A percentile compares a stretch with the other conserved stretches of the same genome.
Conservation (phyloP, 2,888 invertebrate genomes). For the Limenitis camilla region DNA sequence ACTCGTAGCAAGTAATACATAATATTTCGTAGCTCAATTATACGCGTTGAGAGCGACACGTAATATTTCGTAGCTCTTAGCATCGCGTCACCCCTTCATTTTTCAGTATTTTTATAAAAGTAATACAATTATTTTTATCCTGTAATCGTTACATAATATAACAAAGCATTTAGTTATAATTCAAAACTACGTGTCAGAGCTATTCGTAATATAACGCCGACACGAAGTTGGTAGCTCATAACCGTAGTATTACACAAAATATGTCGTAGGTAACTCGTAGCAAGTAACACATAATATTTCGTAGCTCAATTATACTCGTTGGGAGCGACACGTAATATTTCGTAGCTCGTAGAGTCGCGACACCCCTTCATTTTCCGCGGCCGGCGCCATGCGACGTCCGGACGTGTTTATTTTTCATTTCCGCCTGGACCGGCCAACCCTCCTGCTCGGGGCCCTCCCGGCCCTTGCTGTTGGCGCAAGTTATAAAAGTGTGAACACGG, state of each 20-base stretch:
- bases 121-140: no score
- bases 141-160: no score
- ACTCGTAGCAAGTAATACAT: slow-evolving; percentile 2
- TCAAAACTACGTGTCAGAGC: no score
- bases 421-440: slow-evolving; percentile 53
- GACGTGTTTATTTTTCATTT: slow-evolving; percentile 75
- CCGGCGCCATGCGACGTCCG: slow-evolving; percentile 59
- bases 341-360: slow-evolving; percentile 27
- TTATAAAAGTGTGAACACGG: slow-evolving; percentile 11
- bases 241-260: not conserved
- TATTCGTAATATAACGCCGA: no score
- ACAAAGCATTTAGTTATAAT: no score
- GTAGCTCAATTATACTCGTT: slow-evolving; percentile 2
- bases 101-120: slow-evolving; percentile 27
- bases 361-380: slow-evolving; percentile 57
- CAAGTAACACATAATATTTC: slow-evolving; percentile 7
- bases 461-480: slow-evolving; percentile 15
- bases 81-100: slow-evolving; percentile 48
- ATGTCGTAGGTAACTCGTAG: not conserved
- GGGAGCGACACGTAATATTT: slow-evolving; percentile 10
- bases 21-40: slow-evolving; percentile 3
- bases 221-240: not conserved
- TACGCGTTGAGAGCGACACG: slow-evolving; percentile 2
- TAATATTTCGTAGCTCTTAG: slow-evolving; percentile 13
- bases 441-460: slow-evolving; percentile 26